These are phyloP conservation scores for Seladonia tumulorum DNA, from an alignment of 2,888 invertebrate genomes.

Conservation along the genomic window DNA sequence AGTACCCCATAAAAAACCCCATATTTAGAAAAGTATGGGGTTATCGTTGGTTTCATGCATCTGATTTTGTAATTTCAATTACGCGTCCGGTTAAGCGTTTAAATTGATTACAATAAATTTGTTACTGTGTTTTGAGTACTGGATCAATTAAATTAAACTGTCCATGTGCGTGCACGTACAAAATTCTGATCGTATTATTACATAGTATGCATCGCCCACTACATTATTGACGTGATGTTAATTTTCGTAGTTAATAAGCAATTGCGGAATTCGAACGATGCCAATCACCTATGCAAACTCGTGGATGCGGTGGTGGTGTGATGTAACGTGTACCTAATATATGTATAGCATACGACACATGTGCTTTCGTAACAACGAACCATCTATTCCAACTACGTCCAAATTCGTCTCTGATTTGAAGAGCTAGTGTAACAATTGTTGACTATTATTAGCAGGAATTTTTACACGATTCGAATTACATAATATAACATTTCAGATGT, in stretches of 20 bases:
- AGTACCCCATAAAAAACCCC: too few species aligned
- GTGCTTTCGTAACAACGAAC: constrained; percentile 8
- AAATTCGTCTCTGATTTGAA: background rate
- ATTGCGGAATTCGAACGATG: constrained; percentile 37
- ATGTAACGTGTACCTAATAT: background rate
- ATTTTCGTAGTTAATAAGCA: constrained; percentile 39
- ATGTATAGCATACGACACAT: constrained; percentile 22
- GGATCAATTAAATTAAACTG: background rate
- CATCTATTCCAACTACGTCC: background rate
- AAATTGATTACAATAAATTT: background rate
- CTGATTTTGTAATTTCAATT: background rate
- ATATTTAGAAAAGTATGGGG: too few species aligned
- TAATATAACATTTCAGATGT: background rate
- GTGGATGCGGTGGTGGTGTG: background rate
- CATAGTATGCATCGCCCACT: background rate
- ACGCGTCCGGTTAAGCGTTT: background rate
- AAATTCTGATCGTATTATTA: background rate
- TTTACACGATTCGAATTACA: background rate
- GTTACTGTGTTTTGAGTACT: background rate
- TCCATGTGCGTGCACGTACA: background rate
- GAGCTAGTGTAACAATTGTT: background rate
- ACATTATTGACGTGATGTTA: constrained; percentile 7
- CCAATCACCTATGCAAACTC: constrained; percentile 27
- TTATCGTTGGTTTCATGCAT: background rate
- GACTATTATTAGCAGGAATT: background rate